These are phyloP conservation scores for Phycodurus eques DNA, from an alignment of 2,113 vertebrate species.

Conservation along the genomic window DNA sequence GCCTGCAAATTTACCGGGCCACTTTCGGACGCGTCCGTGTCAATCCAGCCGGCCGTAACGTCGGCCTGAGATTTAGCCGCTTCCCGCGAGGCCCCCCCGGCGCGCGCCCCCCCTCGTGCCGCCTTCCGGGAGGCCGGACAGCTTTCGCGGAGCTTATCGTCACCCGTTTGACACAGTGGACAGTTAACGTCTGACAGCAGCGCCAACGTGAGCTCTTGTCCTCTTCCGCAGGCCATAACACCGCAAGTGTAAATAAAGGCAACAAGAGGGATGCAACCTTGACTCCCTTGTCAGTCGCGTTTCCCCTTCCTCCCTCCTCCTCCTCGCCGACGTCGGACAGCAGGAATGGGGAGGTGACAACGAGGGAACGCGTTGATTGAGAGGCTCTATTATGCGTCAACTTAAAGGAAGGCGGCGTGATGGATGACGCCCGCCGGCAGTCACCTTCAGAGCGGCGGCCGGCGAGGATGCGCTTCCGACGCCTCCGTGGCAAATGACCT, in stretches of 20 bases:
- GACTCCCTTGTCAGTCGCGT: slow-evolving; percentile 78
- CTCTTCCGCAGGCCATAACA: slow-evolving; percentile 42
- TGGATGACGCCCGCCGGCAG: slow-evolving; percentile 90
- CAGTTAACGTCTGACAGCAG: slow-evolving; percentile 60
- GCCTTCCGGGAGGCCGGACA: slow-evolving; percentile 20
- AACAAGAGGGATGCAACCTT: slow-evolving; percentile 89
- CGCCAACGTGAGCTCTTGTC: slow-evolving; percentile 17
- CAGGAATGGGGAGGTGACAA: slow-evolving; percentile 81
- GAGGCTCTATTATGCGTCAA: slow-evolving; percentile 99
- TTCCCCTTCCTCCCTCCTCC: neutral
- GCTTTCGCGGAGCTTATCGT: slow-evolving; percentile 80
- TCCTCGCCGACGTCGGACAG: slow-evolving; percentile 37
- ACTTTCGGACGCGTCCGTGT: slow-evolving; percentile 75
- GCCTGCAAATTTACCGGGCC: slow-evolving; percentile 63
- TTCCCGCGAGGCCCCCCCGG: slow-evolving; percentile 55
- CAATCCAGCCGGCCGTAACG: slow-evolving; percentile 80
- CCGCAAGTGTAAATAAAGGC: slow-evolving; percentile 86
- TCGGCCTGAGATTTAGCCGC: slow-evolving; percentile 68
- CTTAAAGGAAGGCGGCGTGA: slow-evolving; percentile 97
- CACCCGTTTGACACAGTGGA: slow-evolving; percentile 80
- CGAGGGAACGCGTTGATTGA: slow-evolving; percentile 95
- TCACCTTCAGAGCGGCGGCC: slow-evolving; percentile 89
- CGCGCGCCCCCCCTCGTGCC: slow-evolving; percentile 58
- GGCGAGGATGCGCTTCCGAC: neutral
- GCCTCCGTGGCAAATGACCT: slow-evolving; percentile 97